Conservation (phyloP, 2,888 invertebrate genomes). For the Ryuthela nishihirai region DNA sequence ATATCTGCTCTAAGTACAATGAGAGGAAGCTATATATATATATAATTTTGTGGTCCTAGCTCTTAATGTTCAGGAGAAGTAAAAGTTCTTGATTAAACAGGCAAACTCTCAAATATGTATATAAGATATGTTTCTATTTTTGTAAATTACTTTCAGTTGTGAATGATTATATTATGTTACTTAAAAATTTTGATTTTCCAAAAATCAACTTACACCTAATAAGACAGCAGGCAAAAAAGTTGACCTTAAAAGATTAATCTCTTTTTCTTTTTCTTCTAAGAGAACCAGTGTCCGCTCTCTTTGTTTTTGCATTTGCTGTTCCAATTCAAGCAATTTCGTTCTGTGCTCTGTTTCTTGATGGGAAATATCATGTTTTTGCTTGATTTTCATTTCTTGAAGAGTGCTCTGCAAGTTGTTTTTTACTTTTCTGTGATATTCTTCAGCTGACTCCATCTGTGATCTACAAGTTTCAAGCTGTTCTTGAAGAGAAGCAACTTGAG, state of each 20-base stretch:
- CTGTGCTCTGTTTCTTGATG: constrained; percentile 48
- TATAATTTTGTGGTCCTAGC: no score
- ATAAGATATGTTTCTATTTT: no score
- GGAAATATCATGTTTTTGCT: constrained; percentile 51
- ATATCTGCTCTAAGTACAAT: no score
- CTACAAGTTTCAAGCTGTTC: constrained; percentile 64
- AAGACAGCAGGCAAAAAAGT: constrained; percentile 26
- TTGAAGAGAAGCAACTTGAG: constrained; percentile 61
- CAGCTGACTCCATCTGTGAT: constrained; percentile 62
- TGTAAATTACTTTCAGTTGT: no score
- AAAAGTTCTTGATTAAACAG: no score
- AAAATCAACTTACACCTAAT: no score
- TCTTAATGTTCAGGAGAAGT: no score
- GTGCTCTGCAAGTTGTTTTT: constrained; percentile 44
- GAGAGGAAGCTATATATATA: no score
- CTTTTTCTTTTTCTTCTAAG: constrained; percentile 71
- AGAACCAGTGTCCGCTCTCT: constrained; percentile 71
- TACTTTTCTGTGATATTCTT: constrained; percentile 60
- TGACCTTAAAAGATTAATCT: constrained; percentile 49
- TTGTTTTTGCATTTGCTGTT: constrained; percentile 70
- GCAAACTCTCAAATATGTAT: no score
- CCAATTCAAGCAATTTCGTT: constrained; percentile 59
- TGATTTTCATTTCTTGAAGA: constrained; percentile 46
- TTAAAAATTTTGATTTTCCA: no score
- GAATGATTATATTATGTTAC: no score